phyloP scores from a whole-genome alignment of 2,113 vertebrate genomes.

The Muntiacus reevesi region DNA sequence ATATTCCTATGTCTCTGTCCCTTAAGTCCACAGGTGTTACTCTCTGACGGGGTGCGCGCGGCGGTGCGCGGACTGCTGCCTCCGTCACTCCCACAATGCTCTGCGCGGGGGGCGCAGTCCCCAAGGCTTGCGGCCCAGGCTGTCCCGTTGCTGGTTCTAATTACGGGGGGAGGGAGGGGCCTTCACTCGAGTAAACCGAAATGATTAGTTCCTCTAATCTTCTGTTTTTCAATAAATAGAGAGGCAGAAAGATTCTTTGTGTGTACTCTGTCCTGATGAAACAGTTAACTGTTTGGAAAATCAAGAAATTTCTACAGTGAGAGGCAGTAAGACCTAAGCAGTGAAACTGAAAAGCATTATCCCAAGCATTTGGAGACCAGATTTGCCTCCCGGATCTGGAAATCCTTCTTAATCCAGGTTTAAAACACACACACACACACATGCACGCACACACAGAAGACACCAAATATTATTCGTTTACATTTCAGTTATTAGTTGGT shows the following conservation, averaged over 20 bases:
- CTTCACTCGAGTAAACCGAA: neutral
- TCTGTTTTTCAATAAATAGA: slow-evolving; percentile 41
- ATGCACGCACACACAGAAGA: neutral
- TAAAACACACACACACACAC: neutral
- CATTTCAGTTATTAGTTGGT: neutral
- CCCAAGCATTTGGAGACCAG: neutral
- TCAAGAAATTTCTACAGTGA: neutral
- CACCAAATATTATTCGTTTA: neutral
- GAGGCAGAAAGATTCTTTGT: neutral
- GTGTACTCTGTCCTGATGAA: neutral
- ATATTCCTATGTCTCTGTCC: neutral
- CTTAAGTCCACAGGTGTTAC: slow-evolving; percentile 16
- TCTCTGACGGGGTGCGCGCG: neutral
- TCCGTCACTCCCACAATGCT: slow-evolving; percentile 21
- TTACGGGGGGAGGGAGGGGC: neutral
- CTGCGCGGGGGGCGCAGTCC: neutral
- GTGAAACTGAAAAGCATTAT: slow-evolving; percentile 32
- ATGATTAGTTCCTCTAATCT: slow-evolving; percentile 23
- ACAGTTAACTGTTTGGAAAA: slow-evolving; percentile 19
- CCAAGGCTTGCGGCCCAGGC: neutral
- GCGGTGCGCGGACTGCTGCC: neutral
- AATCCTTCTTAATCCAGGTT: slow-evolving; percentile 37
- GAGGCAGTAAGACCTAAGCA: neutral
- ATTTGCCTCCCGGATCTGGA: slow-evolving; percentile 6
- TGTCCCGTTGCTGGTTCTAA: slow-evolving; percentile 37